phyloP scores from a whole-genome alignment of 2,888 invertebrate species.

The Lasius platythorax region DNA sequence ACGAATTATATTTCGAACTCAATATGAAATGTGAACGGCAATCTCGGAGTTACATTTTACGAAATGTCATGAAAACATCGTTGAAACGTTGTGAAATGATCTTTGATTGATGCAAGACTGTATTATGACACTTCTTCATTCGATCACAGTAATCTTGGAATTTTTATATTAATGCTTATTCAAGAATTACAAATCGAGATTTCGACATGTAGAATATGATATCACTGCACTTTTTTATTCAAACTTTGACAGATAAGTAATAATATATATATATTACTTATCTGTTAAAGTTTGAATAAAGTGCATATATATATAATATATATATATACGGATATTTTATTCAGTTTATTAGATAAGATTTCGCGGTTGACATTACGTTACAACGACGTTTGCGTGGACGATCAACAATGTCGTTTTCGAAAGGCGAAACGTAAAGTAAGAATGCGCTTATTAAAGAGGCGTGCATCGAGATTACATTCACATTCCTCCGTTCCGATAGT shows the following conservation, averaged over 20 bases:
- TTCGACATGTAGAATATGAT: background rate
- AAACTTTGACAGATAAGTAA: background rate
- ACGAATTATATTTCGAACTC: background rate
- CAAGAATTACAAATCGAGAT: constrained; percentile 16
- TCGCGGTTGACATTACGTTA: constrained; percentile 32
- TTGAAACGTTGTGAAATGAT: constrained; percentile 3
- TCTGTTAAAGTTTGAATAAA: no score
- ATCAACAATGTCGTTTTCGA: constrained; percentile 42
- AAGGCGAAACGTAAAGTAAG: constrained; percentile 31
- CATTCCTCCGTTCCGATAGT: constrained; percentile 58
- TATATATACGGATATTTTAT: constrained; percentile 4
- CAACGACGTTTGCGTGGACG: constrained; percentile 31
- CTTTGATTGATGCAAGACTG: background rate
- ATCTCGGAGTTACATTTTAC: background rate
- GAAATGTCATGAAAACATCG: background rate
- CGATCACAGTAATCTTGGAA: background rate
- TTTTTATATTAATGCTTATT: background rate
- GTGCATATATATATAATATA: background rate
- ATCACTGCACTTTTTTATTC: background rate
- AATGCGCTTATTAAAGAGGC: constrained; percentile 54
- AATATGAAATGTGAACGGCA: background rate
- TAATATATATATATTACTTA: background rate
- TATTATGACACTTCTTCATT: background rate
- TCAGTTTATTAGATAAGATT: constrained; percentile 27
- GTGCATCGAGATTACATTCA: constrained; percentile 53